Evolutionary conservation across 2,888 invertebrate genomes (phyloP).

Genomic region (Nematopogon swammerdamellus): DNA sequence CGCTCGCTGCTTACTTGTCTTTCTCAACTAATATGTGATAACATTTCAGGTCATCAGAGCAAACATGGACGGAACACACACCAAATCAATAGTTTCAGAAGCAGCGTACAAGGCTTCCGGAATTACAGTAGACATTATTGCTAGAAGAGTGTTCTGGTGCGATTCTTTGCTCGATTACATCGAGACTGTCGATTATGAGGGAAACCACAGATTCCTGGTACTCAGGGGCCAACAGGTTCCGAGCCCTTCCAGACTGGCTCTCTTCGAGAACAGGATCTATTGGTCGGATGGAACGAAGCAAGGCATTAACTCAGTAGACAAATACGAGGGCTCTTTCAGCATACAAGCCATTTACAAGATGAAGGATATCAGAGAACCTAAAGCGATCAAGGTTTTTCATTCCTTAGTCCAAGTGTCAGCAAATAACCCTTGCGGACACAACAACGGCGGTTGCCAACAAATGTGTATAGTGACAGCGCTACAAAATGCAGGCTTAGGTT

Average conservation of each 20-base stretch:
- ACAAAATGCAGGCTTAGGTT: slow-evolving; percentile 71
- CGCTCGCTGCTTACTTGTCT: no score
- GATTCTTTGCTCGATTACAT: slow-evolving; percentile 94
- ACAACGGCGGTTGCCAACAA: slow-evolving; percentile 88
- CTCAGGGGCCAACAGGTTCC: slow-evolving; percentile 82
- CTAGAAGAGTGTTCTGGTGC: slow-evolving; percentile 92
- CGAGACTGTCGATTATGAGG: slow-evolving; percentile 93
- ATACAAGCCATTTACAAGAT: slow-evolving; percentile 79
- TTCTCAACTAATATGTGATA: no score
- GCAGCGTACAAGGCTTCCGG: slow-evolving; percentile 94
- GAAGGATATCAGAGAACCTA: slow-evolving; percentile 77
- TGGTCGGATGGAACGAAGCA: slow-evolving; percentile 93
- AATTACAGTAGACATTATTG: slow-evolving; percentile 86
- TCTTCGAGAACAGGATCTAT: slow-evolving; percentile 84
- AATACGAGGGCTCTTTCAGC: slow-evolving; percentile 75
- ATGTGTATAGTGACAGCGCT: slow-evolving; percentile 89
- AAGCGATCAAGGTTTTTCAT: slow-evolving; percentile 80
- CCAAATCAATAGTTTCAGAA: slow-evolving; percentile 80
- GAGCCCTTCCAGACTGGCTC: slow-evolving; percentile 75
- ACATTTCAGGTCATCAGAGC: slow-evolving; percentile 65
- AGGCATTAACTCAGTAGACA: slow-evolving; percentile 83
- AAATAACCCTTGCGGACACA: slow-evolving; percentile 81
- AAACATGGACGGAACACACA: slow-evolving; percentile 91
- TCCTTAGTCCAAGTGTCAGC: slow-evolving; percentile 71
- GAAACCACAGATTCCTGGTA: slow-evolving; percentile 75